Evolutionary conservation across 2,888 invertebrate species (phyloP), one percentile per base, ranked within the genome.

Genomic region (Leucozona laternaria): DNA sequence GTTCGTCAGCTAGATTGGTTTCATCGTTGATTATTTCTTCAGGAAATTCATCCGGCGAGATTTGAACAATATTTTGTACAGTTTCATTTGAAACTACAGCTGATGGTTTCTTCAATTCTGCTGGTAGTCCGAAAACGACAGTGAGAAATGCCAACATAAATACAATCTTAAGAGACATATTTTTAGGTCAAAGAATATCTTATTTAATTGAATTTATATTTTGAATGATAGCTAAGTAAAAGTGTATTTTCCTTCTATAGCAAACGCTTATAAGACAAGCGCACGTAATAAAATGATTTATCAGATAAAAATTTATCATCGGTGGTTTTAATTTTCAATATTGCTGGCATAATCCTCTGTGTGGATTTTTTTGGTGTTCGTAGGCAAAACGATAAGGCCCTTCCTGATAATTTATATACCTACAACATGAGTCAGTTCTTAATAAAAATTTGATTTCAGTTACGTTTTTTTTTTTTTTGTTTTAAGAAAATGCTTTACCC

Each of bases 151-250:
- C 53, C 40, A 75, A 45, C 13, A 75, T 20, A n/a, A 75, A 43
- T 55, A 64, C 31, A 22, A 75, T 75, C n/a, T 64, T 75, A 4
- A 75, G 3, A 55, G 43, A 17, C 75, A 75, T 75, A 17, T 4
- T n/a, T 34, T n/a, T 4, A 55, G 5, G n/a, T 8, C 7, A 28
- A 43, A 7, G 0, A 13, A n/a, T n/a, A 43, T 31, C 31, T 57
- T 31, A 31, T 57, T 10, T 5, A 34, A 17, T 17, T 17, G 4
- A 57, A 34, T 6, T 20, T 34, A 20, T 20, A 37, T 37, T 0
- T 37, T 0, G 13, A 58, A 17, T 58, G 58, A 58, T 34, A 37
- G n/a, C 15, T 53, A 2, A 3, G 0, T 25, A n/a, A n/a, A 25
- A n/a, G 1, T 28, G n/a, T n/a, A 2, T 15, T 53, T 25, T 25